Conservation (phyloP, 1,140 invertebrate genomes). For the Brachionus asplanchnoidis region DNA sequence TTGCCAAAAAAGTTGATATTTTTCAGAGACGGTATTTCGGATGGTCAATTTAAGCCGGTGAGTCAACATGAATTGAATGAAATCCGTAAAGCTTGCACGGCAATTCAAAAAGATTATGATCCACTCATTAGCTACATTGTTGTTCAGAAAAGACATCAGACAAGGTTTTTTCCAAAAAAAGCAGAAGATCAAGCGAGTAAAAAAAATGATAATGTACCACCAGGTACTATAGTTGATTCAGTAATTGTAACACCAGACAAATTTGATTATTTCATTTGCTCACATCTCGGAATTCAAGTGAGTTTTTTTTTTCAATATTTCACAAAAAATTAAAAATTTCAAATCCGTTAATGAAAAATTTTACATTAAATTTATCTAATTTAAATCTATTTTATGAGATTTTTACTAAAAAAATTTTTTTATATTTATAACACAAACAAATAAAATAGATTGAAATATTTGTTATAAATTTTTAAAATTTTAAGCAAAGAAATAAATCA, state of each 20-base stretch:
- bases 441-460: too few species aligned
- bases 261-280: slow-evolving; percentile 61
- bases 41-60: slow-evolving; percentile 8
- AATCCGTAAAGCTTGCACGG: background rate
- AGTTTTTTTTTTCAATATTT: background rate
- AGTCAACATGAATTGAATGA: background rate
- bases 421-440: too few species aligned
- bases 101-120: background rate
- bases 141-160: slow-evolving; percentile 85
- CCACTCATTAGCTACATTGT: slow-evolving; percentile 69
- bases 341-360: too few species aligned
- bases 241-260: slow-evolving; percentile 73
- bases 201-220: slow-evolving; percentile 65
- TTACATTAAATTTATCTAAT: too few species aligned
- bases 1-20: background rate
- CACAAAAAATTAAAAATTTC: background rate
- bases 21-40: slow-evolving; percentile 15
- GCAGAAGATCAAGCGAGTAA: background rate
- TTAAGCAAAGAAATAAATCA: too few species aligned
- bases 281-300: slow-evolving; percentile 42
- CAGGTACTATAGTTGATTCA: slow-evolving; percentile 77
- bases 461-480: too few species aligned
- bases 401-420: too few species aligned
- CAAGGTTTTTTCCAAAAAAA: slow-evolving; percentile 54
- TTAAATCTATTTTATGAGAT: too few species aligned